These are phyloP conservation scores for Elephas maximus DNA, from an alignment of 2,113 vertebrate species.

Conservation along the genomic window DNA sequence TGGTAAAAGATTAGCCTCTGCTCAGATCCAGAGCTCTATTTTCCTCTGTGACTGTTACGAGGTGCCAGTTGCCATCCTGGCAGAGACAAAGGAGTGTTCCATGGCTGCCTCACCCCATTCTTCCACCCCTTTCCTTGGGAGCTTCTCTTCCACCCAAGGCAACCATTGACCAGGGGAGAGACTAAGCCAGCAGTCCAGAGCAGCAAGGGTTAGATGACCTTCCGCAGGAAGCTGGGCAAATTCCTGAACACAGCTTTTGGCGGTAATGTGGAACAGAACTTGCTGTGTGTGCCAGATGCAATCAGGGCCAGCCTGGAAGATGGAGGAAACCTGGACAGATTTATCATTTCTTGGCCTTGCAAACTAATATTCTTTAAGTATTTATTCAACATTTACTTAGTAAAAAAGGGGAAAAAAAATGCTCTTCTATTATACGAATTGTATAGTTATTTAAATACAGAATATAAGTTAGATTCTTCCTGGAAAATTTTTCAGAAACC, in stretches of 20 bases:
- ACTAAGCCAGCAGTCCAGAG: background rate
- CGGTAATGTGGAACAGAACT: background rate
- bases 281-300: background rate
- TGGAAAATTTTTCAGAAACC: conserved; percentile 30
- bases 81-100: background rate
- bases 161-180: background rate
- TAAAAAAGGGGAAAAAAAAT: background rate
- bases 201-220: background rate
- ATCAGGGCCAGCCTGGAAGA: background rate
- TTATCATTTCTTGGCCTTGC: background rate
- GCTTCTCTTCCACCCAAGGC: background rate
- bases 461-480: conserved; percentile 55
- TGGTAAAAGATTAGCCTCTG: background rate
- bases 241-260: background rate
- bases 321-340: too few relatives aligned
- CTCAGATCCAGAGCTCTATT: background rate
- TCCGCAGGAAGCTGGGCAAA: background rate
- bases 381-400: conserved; percentile 31
- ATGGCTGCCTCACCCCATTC: too few relatives aligned
- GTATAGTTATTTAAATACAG: conserved; percentile 54
- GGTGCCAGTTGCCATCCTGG: background rate
- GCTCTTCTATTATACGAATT: conserved; percentile 34
- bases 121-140: background rate
- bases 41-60: background rate
- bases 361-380: conserved; percentile 22